phyloP scores from a whole-genome alignment of 2,888 invertebrate species.

The Parnassius mnemosyne region DNA sequence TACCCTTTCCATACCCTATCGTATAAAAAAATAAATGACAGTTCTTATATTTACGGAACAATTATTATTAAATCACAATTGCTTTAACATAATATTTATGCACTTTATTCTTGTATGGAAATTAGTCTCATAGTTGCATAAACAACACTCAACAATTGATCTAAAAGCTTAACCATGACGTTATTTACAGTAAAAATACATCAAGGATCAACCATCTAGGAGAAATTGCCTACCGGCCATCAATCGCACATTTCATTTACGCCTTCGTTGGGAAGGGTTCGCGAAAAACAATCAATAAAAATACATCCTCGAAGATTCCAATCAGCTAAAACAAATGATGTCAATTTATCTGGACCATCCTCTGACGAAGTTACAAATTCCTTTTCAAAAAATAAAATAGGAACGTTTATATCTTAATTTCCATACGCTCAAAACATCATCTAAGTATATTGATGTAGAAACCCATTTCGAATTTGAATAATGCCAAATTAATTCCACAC shows the following conservation, averaged over 20 bases:
- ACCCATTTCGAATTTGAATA: slow-evolving; percentile 20
- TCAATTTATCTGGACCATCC: slow-evolving; percentile 44
- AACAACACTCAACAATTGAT: too few relatives aligned
- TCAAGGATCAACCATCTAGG: slow-evolving; percentile 31
- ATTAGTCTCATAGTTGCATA: too few relatives aligned
- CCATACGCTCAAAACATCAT: slow-evolving; percentile 25
- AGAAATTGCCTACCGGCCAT: slow-evolving; percentile 56
- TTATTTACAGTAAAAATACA: slow-evolving; percentile 31
- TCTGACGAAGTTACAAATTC: slow-evolving; percentile 25
- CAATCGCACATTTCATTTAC: slow-evolving; percentile 60
- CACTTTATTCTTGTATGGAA: too few relatives aligned
- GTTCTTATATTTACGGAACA: too few relatives aligned
- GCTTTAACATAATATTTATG: too few relatives aligned
- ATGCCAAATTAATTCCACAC: slow-evolving; percentile 26
- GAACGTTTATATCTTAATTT: slow-evolving; percentile 32
- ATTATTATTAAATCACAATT: too few relatives aligned
- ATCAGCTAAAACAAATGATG: slow-evolving; percentile 71
- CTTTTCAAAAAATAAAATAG: slow-evolving; percentile 15
- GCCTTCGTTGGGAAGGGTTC: slow-evolving; percentile 58
- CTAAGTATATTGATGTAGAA: slow-evolving; percentile 11
- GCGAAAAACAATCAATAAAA: slow-evolving; percentile 71
- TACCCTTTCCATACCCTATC: too few relatives aligned
- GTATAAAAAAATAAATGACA: too few relatives aligned
- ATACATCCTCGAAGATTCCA: slow-evolving; percentile 64
- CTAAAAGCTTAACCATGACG: background rate